Base-by-base conservation (phyloP, 2,797 vertebrate species). In the Pygocentrus nattereri region DNA sequence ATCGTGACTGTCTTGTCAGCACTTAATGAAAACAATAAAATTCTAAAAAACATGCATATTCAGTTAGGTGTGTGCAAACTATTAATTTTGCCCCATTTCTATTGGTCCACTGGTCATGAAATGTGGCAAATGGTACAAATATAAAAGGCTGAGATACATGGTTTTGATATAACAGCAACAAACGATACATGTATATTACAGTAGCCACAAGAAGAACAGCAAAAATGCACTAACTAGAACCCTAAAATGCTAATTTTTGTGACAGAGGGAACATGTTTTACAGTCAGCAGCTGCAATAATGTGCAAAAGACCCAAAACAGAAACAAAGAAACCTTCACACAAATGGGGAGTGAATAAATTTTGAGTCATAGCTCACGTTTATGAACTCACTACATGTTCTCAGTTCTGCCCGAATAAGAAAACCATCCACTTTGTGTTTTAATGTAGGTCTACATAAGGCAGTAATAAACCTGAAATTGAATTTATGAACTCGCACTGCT, bases 381-480 rank as follows among this genome's bases (percentile, higher is more conserved):
- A 82, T 71, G 72, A 34, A 78, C 27, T 71, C 25, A 1, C 34
- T 13, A 4, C 18, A 19, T 59, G 81, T 78, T 74, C 59, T 59
- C 21, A 47, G 69, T 69, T 82, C 59, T 78, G 81, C 61, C 75
- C 67, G 50, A 78, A 74, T 74, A 78, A 68, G 67, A 52, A 78
- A 78, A 56, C 38, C 69, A 82, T 61, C 70, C 64, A 49, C 76
- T 78, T 25, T 47, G 83, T 44, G 65, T 71, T 81, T 75, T 71
- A 82, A 71, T 81, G 76, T 61, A 74, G 76, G 76, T 58, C 81
- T 82, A 78, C 70, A 74, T 82, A 82, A 78, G 62, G 76, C 89
- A 88, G 88, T 88, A 90, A 92, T 94, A 92, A 93, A 93, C 91
- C 92, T 93, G 91, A 93, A 94, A 93, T 93, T 93, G 90, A 94